These are phyloP conservation scores for Propithecus deckenii DNA, from an alignment of 2,797 vertebrate genomes.

Conservation along the genomic window DNA sequence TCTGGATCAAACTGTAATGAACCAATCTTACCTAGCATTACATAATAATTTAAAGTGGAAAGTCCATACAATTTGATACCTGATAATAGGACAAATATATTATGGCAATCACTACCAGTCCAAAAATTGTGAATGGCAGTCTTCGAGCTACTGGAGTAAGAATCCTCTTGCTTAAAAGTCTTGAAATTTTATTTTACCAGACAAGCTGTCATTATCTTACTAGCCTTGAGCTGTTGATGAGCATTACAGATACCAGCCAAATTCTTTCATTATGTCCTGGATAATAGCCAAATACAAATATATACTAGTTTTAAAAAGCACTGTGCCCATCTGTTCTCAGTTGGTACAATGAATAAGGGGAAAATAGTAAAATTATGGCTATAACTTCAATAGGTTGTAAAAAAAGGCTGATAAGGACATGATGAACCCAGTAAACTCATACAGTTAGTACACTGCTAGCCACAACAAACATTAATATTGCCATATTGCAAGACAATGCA, in stretches of 20 bases:
- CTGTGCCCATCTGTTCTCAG: not conserved
- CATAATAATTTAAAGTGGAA: not conserved
- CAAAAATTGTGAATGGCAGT: not conserved
- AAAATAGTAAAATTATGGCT: not conserved
- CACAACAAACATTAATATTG: not conserved
- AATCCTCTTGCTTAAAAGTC: not conserved
- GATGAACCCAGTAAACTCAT: not conserved
- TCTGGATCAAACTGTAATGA: not conserved
- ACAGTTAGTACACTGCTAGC: not conserved
- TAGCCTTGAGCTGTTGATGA: not conserved
- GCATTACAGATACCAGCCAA: not conserved
- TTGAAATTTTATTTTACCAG: not conserved
- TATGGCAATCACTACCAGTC: not conserved
- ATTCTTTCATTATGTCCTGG: not conserved
- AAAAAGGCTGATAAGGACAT: not conserved
- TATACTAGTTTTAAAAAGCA: conserved; percentile 31
- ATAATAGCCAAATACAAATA: conserved; percentile 13
- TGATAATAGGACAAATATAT: not conserved
- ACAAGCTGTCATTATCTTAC: not conserved
- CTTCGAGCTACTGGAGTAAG: not conserved
- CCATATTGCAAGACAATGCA: not conserved
- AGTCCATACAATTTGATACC: not conserved
- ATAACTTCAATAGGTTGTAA: not conserved
- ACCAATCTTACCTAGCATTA: not conserved
- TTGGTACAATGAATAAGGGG: not conserved